Evolutionary conservation across 2,888 invertebrate species (phyloP).

Genomic region (Priocnemis perturbator): DNA sequence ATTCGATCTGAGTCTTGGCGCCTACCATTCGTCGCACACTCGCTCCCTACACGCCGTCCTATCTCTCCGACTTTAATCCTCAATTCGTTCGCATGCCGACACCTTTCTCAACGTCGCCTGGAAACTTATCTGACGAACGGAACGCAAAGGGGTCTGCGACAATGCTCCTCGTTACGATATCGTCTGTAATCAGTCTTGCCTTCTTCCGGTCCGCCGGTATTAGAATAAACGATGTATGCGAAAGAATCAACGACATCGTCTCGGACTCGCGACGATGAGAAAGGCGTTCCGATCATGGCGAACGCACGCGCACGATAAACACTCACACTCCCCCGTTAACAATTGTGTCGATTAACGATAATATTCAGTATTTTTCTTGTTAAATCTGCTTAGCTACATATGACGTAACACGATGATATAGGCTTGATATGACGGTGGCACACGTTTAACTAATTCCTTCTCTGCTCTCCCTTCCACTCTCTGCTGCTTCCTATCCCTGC

Average conservation of each 20-base stretch:
- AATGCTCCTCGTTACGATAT: constrained; percentile 3
- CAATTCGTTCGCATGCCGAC: neutral
- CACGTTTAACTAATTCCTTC: constrained; percentile 59
- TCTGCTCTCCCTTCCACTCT: constrained; percentile 24
- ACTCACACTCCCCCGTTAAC: constrained; percentile 64
- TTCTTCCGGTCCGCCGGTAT: no score
- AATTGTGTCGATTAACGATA: constrained; percentile 68
- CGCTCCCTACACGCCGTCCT: neutral
- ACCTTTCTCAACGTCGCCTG: no score
- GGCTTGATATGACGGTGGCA: constrained; percentile 74
- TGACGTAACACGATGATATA: constrained; percentile 73
- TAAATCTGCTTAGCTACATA: constrained; percentile 52
- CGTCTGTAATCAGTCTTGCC: constrained; percentile 19
- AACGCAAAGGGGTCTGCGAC: no score
- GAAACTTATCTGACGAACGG: no score
- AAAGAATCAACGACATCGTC: no score
- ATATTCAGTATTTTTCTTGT: constrained; percentile 50
- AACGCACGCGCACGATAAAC: constrained; percentile 45
- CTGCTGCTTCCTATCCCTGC: constrained; percentile 15
- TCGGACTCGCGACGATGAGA: no score
- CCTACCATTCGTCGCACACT: constrained; percentile 6
- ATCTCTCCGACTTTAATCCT: neutral
- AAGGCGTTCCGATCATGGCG: neutral
- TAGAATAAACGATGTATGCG: no score
- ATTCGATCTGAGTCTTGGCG: constrained; percentile 49